These are phyloP conservation scores for Zaprionus lachaisei DNA, from an alignment of 1,140 invertebrate genomes.

Conservation along the genomic window DNA sequence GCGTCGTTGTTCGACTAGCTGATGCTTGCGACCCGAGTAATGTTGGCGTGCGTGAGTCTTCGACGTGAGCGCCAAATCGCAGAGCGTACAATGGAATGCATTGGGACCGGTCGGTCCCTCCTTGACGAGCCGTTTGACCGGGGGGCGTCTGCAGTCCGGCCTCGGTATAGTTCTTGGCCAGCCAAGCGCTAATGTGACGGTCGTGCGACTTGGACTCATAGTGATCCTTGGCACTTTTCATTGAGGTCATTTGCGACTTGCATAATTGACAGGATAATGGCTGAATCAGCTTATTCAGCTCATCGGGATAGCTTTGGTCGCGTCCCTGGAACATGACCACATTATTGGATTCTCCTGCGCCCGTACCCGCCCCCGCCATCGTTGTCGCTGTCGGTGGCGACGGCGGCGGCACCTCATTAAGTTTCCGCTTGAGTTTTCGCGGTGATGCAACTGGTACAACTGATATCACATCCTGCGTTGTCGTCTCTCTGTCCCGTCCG, in stretches of 20 bases:
- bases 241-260: constrained; percentile 79
- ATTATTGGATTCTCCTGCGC: neutral
- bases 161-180: constrained; percentile 73
- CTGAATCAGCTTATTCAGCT: constrained; percentile 82
- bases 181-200: constrained; percentile 84
- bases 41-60: constrained; percentile 85
- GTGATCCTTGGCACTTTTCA: constrained; percentile 84
- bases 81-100: constrained; percentile 83
- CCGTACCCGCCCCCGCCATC: no score
- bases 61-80: constrained; percentile 84
- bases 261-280: constrained; percentile 85
- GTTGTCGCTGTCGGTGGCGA: neutral
- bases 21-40: constrained; percentile 85
- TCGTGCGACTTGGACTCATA: constrained; percentile 85
- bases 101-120: constrained; percentile 63
- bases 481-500: neutral
- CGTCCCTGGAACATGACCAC: constrained; percentile 58
- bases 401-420: neutral
- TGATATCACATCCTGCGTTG: neutral
- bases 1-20: constrained; percentile 61
- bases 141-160: constrained; percentile 68
- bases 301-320: constrained; percentile 80
- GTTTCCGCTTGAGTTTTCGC: constrained; percentile 25
- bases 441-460: constrained; percentile 1
- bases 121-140: constrained; percentile 65